Base-by-base conservation (phyloP, 1,140 invertebrate species). In the Drosophila burlai region DNA sequence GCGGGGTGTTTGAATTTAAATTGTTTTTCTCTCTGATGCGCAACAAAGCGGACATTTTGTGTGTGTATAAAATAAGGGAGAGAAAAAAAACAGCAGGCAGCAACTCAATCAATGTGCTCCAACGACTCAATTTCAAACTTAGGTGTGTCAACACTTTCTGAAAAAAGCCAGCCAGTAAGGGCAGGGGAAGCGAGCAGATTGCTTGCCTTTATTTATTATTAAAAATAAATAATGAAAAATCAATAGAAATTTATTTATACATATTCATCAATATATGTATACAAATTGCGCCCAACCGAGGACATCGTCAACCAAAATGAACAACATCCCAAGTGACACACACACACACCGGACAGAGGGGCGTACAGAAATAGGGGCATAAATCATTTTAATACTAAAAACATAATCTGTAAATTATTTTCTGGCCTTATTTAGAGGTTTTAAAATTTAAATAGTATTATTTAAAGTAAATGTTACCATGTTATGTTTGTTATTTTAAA, bases 191-290 rank as follows among this genome's bases (percentile, higher is more conserved):
- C 40, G 13, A 13, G 58, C 24, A 10, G 36, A 18, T 49, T 10
- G 72, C 16, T 50, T 34, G 55, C 47, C 47, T 77, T 78, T 78
- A 78, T 79, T 78, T 79, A 79, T 79, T 78, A 79, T 79, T 79
- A 79, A 79, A 79, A 72, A 79, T 72, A 79, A 78, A 79, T 79
- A 79, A 79, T 79, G 75, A 79, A 79, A 79, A 79, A 79, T 79
- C 76, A 79, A 79, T 79, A 79, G 59, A 79, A 79, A 79, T 79
- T 79, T 79, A 79, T 79, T 79, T 79, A 79, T 79, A 79, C 75
- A 78, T 71, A 78, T 71, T 71, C 76, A 78, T 78, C 76, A 78
- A 79, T 78, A 79, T 78, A 63, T 67, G 46, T 69, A 61, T 78
- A 54, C 52, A 68, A 77, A 75, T 77, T 76, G 58, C 63, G 61